Conservation (phyloP, 2,888 invertebrate genomes). For the Drosophila anomelani region DNA sequence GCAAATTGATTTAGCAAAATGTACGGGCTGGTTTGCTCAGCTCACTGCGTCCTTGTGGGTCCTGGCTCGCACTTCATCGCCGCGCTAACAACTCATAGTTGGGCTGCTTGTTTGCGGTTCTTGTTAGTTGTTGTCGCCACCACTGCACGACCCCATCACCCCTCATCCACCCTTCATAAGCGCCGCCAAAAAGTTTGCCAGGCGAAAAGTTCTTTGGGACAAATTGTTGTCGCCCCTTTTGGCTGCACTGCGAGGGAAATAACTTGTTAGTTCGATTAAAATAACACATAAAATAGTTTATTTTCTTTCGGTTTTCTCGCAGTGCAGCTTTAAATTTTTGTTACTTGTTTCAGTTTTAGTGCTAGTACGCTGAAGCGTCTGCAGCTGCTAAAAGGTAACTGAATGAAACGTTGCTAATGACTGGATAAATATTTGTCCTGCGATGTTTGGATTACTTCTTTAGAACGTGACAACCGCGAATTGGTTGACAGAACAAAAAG, state of each 20-base stretch:
- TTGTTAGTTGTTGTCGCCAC: conserved; percentile 33
- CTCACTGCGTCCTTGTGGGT: conserved; percentile 21
- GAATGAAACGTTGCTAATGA: conserved; percentile 56
- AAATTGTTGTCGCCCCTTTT: conserved; percentile 37
- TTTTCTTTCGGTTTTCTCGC: not conserved
- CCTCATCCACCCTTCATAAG: not conserved
- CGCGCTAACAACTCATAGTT: conserved; percentile 38
- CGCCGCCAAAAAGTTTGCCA: conserved; percentile 43
- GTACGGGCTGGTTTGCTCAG: conserved; percentile 16
- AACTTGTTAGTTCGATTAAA: too few relatives aligned
- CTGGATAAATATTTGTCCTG: conserved; percentile 57
- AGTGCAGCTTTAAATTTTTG: conserved; percentile 27
- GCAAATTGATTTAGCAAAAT: conserved; percentile 54
- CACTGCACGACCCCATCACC: not conserved
- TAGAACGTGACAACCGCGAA: conserved; percentile 36
- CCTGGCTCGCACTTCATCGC: conserved; percentile 41
- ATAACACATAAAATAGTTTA: too few relatives aligned
- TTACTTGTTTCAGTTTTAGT: conserved; percentile 26
- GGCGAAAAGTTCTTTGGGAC: conserved; percentile 44
- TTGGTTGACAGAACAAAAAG: conserved; percentile 28
- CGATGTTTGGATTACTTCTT: conserved; percentile 29
- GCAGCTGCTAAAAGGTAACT: conserved; percentile 45
- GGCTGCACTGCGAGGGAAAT: not conserved
- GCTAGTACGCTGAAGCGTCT: conserved; percentile 13
- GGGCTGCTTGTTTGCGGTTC: conserved; percentile 50